Base-by-base conservation (phyloP, 1,140 invertebrate species). In the Coelopa frigida region DNA sequence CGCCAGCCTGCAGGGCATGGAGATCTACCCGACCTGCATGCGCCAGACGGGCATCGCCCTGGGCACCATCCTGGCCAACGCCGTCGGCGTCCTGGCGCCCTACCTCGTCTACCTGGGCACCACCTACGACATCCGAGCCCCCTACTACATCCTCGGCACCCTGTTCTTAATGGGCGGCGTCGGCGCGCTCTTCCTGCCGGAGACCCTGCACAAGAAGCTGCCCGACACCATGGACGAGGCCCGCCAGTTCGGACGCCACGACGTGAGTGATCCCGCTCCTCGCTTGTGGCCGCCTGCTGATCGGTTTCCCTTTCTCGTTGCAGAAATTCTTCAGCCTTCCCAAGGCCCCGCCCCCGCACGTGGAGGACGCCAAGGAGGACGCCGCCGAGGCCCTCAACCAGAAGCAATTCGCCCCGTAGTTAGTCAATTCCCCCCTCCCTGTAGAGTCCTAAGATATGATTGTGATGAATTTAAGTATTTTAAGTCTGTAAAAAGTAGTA, bases 151-250 rank as follows among this genome's bases (percentile, higher is more conserved):
- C 32, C 72, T 78, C 62, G 62, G 72, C 11, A 61, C 68, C 5
- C 59, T 81, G 10, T 75, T 78, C 18, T 58, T 82, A 18, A 43
- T 76, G 4, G 79, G 77, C 14, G 78, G 75, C 4, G 60, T 75
- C 4, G 54, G 77, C 1, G 75, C 76, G 4, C 52, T 83, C 3
- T 78, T 83, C 43, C 67, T 87, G 18, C 82, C 84, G 1, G 84
- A 87, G 69, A 86, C 84, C 1, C 63, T 82, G 17, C 77, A 83
- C 48, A 73, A 79, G 38, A 78, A 79, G 49, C 69, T 85, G 22
- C 84, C 84, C 14, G 81, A 84, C 52, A 83, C 82, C 4, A 59
- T 87, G 15, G 71, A 79, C 42, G 82, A 87, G 54, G 84, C 81
- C 2, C 76, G 81, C 54, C 65, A 78, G 17, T 86, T 85, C 55